Base-by-base conservation (phyloP, 2,113 vertebrate species). In the Coryphaenoides rupestris region DNA sequence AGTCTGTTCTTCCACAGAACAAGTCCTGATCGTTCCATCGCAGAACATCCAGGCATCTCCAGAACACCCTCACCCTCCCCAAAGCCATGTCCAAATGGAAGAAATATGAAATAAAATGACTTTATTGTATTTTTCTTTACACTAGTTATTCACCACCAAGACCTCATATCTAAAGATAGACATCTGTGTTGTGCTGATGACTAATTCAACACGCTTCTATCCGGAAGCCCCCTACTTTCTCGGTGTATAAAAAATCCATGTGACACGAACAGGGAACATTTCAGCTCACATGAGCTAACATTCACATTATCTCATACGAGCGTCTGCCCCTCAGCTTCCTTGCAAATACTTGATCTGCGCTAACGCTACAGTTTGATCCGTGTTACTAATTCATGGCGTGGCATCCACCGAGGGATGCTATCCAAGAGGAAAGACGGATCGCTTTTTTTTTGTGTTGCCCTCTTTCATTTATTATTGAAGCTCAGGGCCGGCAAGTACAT, bases 321-420 rank as follows among this genome's bases (percentile, higher is more conserved):
- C 71, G 65, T 66, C 59, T 76, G 77, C 85, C 83, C 86, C 84
- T 89, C 84, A 89, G 85, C 83, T 87, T 90, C 86, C 86, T 90
- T 87, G 88, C 89, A 90, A 89, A 91, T 87, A 87, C 86, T 87
- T 89, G 87, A 90, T 89, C 89, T 83, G 74, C 78, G 74, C 76
- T 89, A 87, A 89, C 84, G 72, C 85, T 81, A 63, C 89, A 87
- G 88, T 87, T 91, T 90, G 88, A 90, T 90, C 88, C 73, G 76
- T 78, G 62, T 90, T 80, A 90, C 68, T 89, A 79, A 89, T 90
- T 87, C 79, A 89, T 89, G 84, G 46, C 0, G 60, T n/a, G n/a
- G n/a, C 65, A 70, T 73, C 80, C 83, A 80, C 86, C 72, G 73
- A 40, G 81, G 82, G 83, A 82, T 75, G 70, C 69, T 62, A 87